These are phyloP conservation scores for Trisateles emortualis DNA, from an alignment of 2,888 invertebrate species.

Conservation along the genomic window DNA sequence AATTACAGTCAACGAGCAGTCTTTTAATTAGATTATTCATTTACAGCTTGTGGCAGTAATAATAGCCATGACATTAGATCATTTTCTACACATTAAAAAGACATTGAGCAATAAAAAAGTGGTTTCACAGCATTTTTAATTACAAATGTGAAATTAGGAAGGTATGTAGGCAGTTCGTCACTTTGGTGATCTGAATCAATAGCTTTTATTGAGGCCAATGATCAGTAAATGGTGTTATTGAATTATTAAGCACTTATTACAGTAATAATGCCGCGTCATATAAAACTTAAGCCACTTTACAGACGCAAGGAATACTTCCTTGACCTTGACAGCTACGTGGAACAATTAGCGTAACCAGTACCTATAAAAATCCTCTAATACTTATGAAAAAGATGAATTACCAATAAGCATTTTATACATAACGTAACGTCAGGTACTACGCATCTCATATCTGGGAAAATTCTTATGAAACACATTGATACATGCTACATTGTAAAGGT, in stretches of 20 bases:
- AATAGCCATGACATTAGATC: background rate
- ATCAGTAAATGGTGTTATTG: constrained; percentile 13
- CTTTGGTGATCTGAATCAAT: background rate
- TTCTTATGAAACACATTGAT: constrained; percentile 56
- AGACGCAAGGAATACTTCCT: constrained; percentile 25
- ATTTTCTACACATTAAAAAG: background rate
- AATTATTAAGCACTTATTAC: constrained; percentile 3
- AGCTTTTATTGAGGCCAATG: constrained; percentile 13
- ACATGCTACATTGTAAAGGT: constrained; percentile 31
- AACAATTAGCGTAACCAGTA: too few species aligned
- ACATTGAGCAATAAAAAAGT: constrained; percentile 1
- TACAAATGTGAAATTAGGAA: background rate
- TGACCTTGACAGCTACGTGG: constrained; percentile 38
- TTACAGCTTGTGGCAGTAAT: background rate
- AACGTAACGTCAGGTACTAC: constrained; percentile 46
- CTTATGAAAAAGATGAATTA: too few species aligned
- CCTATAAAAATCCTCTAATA: too few species aligned
- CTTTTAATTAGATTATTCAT: background rate
- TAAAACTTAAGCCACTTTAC: constrained; percentile 17
- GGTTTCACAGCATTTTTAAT: background rate
- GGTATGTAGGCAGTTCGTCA: background rate
- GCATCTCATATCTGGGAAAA: constrained; percentile 58
- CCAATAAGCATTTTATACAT: too few species aligned
- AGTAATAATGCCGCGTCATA: constrained; percentile 39
- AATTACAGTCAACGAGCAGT: background rate